Evolutionary conservation across 2,797 vertebrate species (phyloP), one percentile per base, ranked within the genome.

Genomic region (Pangasius sanitwongsei): DNA sequence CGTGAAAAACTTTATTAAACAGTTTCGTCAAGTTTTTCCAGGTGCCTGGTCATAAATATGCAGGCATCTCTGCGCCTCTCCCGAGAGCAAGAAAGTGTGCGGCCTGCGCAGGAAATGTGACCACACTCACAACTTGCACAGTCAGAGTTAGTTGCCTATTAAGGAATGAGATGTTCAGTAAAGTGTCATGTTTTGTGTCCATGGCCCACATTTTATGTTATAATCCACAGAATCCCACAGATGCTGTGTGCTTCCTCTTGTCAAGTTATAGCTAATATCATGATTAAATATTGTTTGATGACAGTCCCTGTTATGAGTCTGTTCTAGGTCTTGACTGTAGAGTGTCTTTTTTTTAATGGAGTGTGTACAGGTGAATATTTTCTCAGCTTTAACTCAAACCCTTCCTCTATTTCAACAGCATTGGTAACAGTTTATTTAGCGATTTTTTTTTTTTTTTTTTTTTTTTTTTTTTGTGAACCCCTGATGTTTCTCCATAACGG

Each of bases 71-170:
- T 50, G 44, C 16, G 1, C 8, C 28, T 37, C 57, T 74, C 44
- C 57, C 3, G 25, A 41, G 25, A 55, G 69, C 34, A 41, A 44
- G 44, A 83, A 69, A 12, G 9, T 55, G 18, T 78, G 18, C 3
- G 13, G 86, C 75, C 34, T 87, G 2, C 34, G 20, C 61, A 84
- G 81, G 89, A 89, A 89, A 85, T 15, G 41, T 72, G 86, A 75
- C 44, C 77, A 48, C 15, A 31, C 12, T 57, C 61, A 53, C 11
- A 31, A 63, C 59, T 16, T 63, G 44, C 20, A 57, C 72, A 53
- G 16, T 70, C 41, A 25, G 37, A 48, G n/a, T 83, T 63, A 20
- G 34, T 78, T 72, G 31, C 85, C 57, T 75, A 4, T 81, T 86
- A 74, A 86, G 65, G 34, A 44, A 25, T 23, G 59, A 65, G 57